Evolutionary conservation across 2,113 vertebrate genomes (phyloP), one percentile per base, ranked within the genome.

Genomic region (Plectropomus leopardus): DNA sequence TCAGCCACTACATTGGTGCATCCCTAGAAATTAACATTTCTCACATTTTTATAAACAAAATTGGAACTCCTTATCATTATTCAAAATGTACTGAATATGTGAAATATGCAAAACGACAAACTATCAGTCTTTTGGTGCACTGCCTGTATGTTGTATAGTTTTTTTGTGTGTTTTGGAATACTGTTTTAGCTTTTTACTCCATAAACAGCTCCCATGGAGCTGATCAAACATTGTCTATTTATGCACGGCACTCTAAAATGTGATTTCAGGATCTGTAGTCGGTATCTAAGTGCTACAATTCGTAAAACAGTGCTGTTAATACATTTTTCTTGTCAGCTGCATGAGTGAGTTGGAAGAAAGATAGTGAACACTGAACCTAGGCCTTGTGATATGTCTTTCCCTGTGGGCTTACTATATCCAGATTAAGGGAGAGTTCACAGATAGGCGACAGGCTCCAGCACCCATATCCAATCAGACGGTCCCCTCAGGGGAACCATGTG

Each of bases 351-450:
- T 78, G 74, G 73, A 70, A 82, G 78, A 80, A 80, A 82, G 80
- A 88, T 57, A 74, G 86, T 81, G 89, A 83, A 82, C 68, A 58
- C 54, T 88, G 77, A 89, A 89, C 75, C 86, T 60, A 79, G 78
- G 82, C 84, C 91, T 81, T 80, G 85, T 85, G 85, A 88, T 90
- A 76, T 89, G 91, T 83, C 88, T 93, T 91, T 89, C 90, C 92
- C 91, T 84, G 76, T 88, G 91, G 92, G 89, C 91, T 83, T 92
- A 91, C 92, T 92, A 93, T 92, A 91, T 92, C 90, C 91, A 92
- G 90, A 92, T 92, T 91, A 90, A 92, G 80, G 78, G 78, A 80
- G 87, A 88, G 90, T 92, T 92, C 90, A 91, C 88, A 89, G 89
- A 90, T 90, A 93, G 87, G 85, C 89, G 88, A 91, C 88, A 89